phyloP scores from a whole-genome alignment of 2,113 vertebrate species.

The Passer montanus region DNA sequence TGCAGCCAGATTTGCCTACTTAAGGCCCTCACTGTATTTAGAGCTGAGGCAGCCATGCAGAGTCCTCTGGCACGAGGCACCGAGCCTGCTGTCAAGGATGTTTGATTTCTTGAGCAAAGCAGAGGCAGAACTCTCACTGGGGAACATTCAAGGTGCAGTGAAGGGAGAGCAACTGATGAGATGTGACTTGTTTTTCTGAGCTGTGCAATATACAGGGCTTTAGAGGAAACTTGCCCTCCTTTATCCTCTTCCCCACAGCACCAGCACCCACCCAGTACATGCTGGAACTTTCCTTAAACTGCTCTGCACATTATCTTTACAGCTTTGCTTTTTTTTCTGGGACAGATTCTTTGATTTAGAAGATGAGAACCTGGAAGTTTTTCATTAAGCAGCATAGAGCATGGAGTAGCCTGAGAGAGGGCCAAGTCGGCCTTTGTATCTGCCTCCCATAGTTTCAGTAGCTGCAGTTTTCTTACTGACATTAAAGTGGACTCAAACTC shows the following conservation, averaged over 20 bases:
- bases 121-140: not conserved
- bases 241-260: not conserved
- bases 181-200: not conserved
- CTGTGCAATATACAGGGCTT: not conserved
- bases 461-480: not conserved
- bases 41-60: not conserved
- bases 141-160: not conserved
- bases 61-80: not conserved
- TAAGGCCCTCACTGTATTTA: not conserved
- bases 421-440: not conserved
- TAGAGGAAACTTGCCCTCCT: not conserved
- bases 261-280: not conserved
- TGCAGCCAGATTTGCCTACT: not conserved
- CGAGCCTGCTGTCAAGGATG: not conserved
- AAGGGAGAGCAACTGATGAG: not conserved
- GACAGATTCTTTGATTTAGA: not conserved
- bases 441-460: not conserved
- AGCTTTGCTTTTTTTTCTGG: not conserved
- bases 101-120: not conserved
- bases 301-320: not conserved
- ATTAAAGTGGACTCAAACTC: not conserved
- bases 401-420: not conserved
- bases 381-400: not conserved
- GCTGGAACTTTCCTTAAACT: not conserved
- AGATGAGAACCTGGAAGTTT: not conserved